Evolutionary conservation across 1,140 invertebrate genomes (phyloP).

Genomic region (Drosophila erecta): DNA sequence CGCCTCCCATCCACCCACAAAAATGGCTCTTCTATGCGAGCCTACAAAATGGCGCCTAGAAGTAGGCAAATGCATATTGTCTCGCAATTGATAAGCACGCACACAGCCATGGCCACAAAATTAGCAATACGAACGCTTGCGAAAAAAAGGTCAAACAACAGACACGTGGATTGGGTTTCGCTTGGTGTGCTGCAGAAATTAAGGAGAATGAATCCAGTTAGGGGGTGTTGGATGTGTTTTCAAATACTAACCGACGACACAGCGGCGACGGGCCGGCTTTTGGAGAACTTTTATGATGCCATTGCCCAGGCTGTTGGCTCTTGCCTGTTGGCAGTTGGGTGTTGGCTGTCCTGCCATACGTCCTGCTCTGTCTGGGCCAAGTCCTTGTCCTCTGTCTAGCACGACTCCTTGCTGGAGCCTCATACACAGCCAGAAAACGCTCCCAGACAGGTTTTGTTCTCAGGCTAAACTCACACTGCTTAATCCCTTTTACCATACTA

Average conservation of each 20-base stretch:
- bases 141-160: slow-evolving; percentile 69
- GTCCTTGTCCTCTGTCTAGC: slow-evolving; percentile 39
- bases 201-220: slow-evolving; percentile 21
- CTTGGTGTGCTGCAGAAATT: slow-evolving; percentile 36
- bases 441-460: too few relatives aligned
- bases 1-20: not conserved
- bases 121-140: slow-evolving; percentile 50
- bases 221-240: slow-evolving; percentile 4
- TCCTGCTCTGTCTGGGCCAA: slow-evolving; percentile 54
- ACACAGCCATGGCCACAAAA: slow-evolving; percentile 42
- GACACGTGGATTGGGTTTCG: slow-evolving; percentile 30
- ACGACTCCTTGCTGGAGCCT: not conserved
- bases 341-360: not conserved
- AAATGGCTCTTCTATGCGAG: slow-evolving; percentile 34
- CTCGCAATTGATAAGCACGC: slow-evolving; percentile 46
- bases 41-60: slow-evolving; percentile 44
- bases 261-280: slow-evolving; percentile 38
- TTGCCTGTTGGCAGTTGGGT: slow-evolving; percentile 10
- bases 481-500: too few relatives aligned
- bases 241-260: slow-evolving; percentile 29
- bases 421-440: not conserved
- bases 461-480: too few relatives aligned
- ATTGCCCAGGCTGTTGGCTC: slow-evolving; percentile 54
- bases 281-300: slow-evolving; percentile 71
- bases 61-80: slow-evolving; percentile 42